A percentile compares a stretch with the other conserved stretches of the same genome.
These are phyloP conservation scores for Zosterops pallidus DNA, from an alignment of 2,113 vertebrate genomes.

Conservation along the genomic window DNA sequence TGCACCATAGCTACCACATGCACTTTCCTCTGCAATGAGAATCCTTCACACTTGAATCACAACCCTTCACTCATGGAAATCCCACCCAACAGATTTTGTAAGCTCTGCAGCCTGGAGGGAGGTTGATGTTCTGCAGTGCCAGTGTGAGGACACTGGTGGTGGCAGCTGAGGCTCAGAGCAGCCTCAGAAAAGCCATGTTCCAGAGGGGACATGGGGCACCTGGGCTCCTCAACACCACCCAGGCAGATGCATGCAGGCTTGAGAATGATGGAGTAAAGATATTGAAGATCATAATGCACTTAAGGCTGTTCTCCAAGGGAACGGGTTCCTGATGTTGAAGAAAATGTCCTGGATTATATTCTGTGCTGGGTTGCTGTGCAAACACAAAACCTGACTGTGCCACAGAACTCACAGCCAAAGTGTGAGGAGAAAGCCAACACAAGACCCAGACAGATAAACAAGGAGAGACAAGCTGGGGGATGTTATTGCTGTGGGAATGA, in stretches of 20 bases:
- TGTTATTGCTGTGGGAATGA: neutral
- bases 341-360: neutral
- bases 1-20: neutral
- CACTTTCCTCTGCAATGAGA: neutral
- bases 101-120: neutral
- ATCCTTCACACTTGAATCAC: neutral
- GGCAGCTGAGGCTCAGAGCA: neutral
- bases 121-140: neutral
- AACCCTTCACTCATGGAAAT: neutral
- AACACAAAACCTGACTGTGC: neutral
- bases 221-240: neutral
- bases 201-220: neutral
- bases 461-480: neutral
- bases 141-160: neutral
- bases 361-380: neutral
- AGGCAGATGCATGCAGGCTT: neutral
- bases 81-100: neutral
- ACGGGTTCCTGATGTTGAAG: neutral
- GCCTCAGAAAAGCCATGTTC: neutral
- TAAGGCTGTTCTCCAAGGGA: neutral
- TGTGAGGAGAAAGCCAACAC: neutral
- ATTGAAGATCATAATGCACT: accelerated
- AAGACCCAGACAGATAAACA: neutral
- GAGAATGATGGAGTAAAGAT: neutral
- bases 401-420: neutral